Base-by-base conservation (phyloP, 2,113 vertebrate genomes). In the Muntiacus reevesi region DNA sequence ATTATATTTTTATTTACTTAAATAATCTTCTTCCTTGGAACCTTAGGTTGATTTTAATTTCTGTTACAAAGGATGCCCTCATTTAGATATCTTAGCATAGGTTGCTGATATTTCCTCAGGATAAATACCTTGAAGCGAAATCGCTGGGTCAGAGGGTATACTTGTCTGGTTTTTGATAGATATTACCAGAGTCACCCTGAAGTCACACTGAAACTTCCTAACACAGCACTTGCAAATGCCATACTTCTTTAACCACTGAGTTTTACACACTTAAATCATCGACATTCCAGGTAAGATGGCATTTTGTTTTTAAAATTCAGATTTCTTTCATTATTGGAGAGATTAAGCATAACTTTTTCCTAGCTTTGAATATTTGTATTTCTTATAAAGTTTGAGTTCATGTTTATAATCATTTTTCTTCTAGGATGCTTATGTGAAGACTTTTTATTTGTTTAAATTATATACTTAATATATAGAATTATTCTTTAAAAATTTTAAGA, bases 281-380 rank as follows among this genome's bases (percentile, higher is more conserved):
- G 83, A 2, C 30, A 23, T 52, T 6, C 81, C 85, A 15, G 28
- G 27, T 30, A 19, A 52, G 89, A 74, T 64, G 40, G 23, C 19
- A 87, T 55, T 91, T 91, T 83, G 52, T 92, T 93, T 88, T 86
- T 57, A 79, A 94, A 81, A 76, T 67, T 83, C 62, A 52, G 16
- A 57, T 90, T 95, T 89, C 54, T n/a, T 90, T 96, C 10, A 71
- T 95, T 21, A 84, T 62, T 83, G 23, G n/a, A 88, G 52, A 96
- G 12, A 14, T 78, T 59, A 79, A 84, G 25, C 23, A 28, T 28
- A 57, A 60, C 14, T 79, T 87, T 94, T 92, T 84, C 23, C 60
- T 71, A 84, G 84, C 13, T 50, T 60, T 87, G 67, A 67, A 21
- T 40, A 54, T 92, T 92, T 96, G 2, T 89, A 59, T 94, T 94